Base-by-base conservation (phyloP, 2,888 invertebrate genomes). In the Drosophila incognita region DNA sequence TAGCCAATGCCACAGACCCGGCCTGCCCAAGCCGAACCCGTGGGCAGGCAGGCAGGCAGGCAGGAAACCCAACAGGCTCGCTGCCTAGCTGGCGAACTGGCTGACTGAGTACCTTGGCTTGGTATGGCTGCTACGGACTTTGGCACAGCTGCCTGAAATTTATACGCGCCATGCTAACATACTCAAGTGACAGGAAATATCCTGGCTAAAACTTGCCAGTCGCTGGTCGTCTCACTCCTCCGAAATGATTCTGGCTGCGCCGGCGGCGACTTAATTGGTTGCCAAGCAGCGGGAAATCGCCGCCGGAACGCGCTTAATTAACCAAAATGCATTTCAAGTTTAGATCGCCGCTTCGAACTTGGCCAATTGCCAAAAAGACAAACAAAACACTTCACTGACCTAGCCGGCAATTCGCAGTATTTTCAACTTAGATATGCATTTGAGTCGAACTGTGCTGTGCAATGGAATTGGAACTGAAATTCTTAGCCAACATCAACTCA, bases 251-350 rank as follows among this genome's bases (percentile, higher is more conserved):
- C 61, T 78, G 76, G 40, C 61, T 64, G 76, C 68, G 70, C 76
- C 77, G 74, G 75, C 86, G 77, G 78, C 80, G 38, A 76, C 85
- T 85, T 86, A 86, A 86, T 86, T 86, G 85, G 85, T 87, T 86
- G 87, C 81, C 77, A 87, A 87, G 84, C 85, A 86, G 85, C 85
- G 85, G 85, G 85, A 86, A 86, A 86, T 86, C 85, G 83, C 80
- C 80, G 86, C 77, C 86, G 83, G 77, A 87, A 87, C 88, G 86
- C 84, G 83, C 80, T 86, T 87, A 88, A 87, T 87, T 88, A 87
- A 83, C 88, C 82, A 81, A 88, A 87, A 83, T 86, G 88, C 86
- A 87, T 88, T 86, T 83, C 78, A 36, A 78, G 81, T 54, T 79
- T 82, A 73, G 63, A 81, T 77, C 77, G 64, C 51, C 63, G 57